These are phyloP conservation scores for Paraplagusia blochii DNA, from an alignment of 2,113 vertebrate species.

Conservation along the genomic window DNA sequence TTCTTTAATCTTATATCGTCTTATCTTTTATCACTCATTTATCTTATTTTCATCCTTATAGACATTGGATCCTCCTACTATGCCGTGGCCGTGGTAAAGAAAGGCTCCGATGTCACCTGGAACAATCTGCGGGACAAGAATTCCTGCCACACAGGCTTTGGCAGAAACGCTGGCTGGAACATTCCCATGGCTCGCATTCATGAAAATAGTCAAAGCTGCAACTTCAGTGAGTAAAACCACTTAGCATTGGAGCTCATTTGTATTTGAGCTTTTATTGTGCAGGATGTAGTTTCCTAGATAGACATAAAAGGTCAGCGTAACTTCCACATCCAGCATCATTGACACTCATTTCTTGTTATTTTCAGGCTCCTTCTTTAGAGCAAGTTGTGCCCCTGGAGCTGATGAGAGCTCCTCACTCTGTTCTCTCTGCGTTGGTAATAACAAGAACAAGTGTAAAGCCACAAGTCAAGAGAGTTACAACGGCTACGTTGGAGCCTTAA, in stretches of 20 bases:
- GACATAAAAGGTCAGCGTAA: neutral
- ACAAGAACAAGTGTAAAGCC: slow-evolving; percentile 70
- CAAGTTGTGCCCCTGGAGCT: slow-evolving; percentile 85
- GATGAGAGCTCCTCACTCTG: slow-evolving; percentile 76
- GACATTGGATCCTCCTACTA: slow-evolving; percentile 62
- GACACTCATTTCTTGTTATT: slow-evolving; percentile 10
- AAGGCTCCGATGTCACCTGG: slow-evolving; percentile 70
- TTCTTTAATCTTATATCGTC: too few relatives aligned
- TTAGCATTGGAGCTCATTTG: neutral
- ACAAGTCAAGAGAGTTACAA: slow-evolving; percentile 79
- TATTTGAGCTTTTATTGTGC: too few relatives aligned
- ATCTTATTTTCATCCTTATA: slow-evolving; percentile 1
- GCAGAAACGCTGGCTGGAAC: slow-evolving; percentile 87
- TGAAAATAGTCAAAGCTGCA: slow-evolving; percentile 63
- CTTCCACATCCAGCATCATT: neutral
- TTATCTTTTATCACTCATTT: neutral
- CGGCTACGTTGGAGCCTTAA: slow-evolving; percentile 83
- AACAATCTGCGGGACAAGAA: slow-evolving; percentile 75
- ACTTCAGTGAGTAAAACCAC: slow-evolving; percentile 76
- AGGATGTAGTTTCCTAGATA: too few relatives aligned
- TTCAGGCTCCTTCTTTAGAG: slow-evolving; percentile 75
- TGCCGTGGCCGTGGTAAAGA: slow-evolving; percentile 85
- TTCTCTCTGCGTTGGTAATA: slow-evolving; percentile 72
- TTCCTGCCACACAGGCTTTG: slow-evolving; percentile 83
- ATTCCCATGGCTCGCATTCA: slow-evolving; percentile 82